These are phyloP conservation scores for Pectinophora gossypiella DNA, from an alignment of 1,140 invertebrate genomes.

Conservation along the genomic window DNA sequence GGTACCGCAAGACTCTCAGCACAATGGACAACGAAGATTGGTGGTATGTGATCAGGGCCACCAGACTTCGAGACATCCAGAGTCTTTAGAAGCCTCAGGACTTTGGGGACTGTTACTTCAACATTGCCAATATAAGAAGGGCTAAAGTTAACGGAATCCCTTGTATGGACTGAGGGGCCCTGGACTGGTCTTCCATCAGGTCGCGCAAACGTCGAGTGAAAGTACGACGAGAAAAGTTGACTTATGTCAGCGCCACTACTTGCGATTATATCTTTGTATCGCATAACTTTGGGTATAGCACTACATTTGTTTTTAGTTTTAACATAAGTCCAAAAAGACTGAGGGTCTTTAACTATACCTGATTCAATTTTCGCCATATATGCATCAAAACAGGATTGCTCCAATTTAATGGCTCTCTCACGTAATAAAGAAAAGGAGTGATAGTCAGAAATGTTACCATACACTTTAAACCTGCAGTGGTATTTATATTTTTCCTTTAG, in stretches of 20 bases:
- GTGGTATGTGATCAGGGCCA: conserved; percentile 18
- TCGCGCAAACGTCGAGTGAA: conserved; percentile 14
- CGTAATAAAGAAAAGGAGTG: conserved; percentile 4
- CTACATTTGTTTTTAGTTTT: neutral
- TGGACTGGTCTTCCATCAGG: conserved; percentile 9
- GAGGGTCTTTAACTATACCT: conserved; percentile 13
- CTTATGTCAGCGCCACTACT: conserved; percentile 12
- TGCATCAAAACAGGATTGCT: conserved; percentile 8
- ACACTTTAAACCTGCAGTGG: conserved; percentile 13
- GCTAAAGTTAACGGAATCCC: neutral
- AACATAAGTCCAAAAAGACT: conserved; percentile 17
- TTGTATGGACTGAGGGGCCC: neutral
- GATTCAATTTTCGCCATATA: conserved; percentile 13
- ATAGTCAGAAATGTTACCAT: conserved; percentile 10
- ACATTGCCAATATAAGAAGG: neutral
- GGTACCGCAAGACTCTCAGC: conserved; percentile 16
- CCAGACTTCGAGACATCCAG: neutral
- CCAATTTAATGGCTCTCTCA: conserved; percentile 8
- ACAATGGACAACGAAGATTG: conserved; percentile 23
- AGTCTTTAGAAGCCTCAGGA: neutral
- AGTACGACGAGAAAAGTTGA: conserved; percentile 16
- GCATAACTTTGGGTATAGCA: conserved; percentile 8
- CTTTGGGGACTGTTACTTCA: neutral
- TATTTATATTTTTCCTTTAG: no score
- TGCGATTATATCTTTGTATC: conserved; percentile 6